Conservation (phyloP, 2,888 invertebrate genomes). For the Abrostola triplasia region DNA sequence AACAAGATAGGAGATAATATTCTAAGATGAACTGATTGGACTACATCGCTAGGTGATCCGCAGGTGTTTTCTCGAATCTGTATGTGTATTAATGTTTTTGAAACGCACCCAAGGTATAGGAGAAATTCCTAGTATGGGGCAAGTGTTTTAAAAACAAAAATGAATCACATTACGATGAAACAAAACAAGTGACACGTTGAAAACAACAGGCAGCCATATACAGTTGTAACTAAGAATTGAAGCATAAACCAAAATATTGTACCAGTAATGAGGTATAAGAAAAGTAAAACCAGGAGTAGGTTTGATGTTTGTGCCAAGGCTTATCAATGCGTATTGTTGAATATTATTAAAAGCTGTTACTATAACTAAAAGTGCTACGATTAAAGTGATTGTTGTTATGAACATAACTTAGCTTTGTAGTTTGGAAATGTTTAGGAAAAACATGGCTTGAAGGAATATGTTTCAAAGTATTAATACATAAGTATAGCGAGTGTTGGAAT, state of each 20-base stretch:
- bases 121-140: not conserved
- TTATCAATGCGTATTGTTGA: slow-evolving; percentile 50
- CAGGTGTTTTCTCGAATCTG: too few relatives aligned
- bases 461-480: slow-evolving; percentile 3
- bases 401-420: slow-evolving; percentile 47
- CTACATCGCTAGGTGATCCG: too few relatives aligned
- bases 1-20: too few relatives aligned
- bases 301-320: slow-evolving; percentile 44
- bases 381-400: slow-evolving; percentile 43
- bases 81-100: too few relatives aligned
- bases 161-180: slow-evolving; percentile 7
- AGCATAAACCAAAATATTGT: slow-evolving; percentile 29
- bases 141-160: not conserved
- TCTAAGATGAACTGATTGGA: too few relatives aligned
- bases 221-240: slow-evolving; percentile 19
- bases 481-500: not conserved
- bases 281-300: slow-evolving; percentile 41
- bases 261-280: slow-evolving; percentile 27
- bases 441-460: slow-evolving; percentile 14
- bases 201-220: slow-evolving; percentile 27
- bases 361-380: slow-evolving; percentile 47
- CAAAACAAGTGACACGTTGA: slow-evolving; percentile 16
- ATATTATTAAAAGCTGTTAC: slow-evolving; percentile 55
- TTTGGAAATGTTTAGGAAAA: slow-evolving; percentile 41
- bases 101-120: too few relatives aligned